Percentiles rank a stretch among this genome's conserved stretches.
These are phyloP conservation scores for Lordiphosa fenestrarum DNA, from an alignment of 2,888 invertebrate genomes.

Conservation along the genomic window DNA sequence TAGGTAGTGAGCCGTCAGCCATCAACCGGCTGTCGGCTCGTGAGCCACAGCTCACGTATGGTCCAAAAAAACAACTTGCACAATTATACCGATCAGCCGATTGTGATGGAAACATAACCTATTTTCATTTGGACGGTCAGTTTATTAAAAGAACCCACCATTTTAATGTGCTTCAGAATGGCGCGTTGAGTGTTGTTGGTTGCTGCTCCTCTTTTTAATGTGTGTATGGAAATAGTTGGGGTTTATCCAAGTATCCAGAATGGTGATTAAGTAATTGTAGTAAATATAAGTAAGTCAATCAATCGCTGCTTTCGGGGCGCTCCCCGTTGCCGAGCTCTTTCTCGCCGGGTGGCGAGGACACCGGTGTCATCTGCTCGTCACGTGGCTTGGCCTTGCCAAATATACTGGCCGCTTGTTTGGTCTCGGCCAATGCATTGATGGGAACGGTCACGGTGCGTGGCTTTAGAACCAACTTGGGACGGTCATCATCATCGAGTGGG, in stretches of 20 bases:
- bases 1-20: no score
- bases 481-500: conserved; percentile 81
- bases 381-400: conserved; percentile 96
- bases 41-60: no score
- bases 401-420: conserved; percentile 91
- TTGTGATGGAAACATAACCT: no score
- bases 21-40: no score
- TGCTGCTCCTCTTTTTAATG: not conserved
- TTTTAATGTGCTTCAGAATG: conserved; percentile 19
- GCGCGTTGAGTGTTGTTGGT: not conserved
- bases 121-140: no score
- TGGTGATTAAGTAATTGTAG: no score
- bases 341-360: conserved; percentile 1
- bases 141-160: conserved; percentile 21
- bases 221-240: not conserved
- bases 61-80: no score
- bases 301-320: conserved; percentile 2
- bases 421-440: conserved; percentile 90
- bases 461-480: conserved; percentile 90
- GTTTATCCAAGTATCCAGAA: no score
- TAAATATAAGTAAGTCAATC: conserved; percentile 1
- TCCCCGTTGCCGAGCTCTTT: not conserved
- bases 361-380: conserved; percentile 80
- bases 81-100: no score
- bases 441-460: conserved; percentile 93